Percentiles rank a stretch among this genome's conserved stretches.
Conservation (phyloP, 2,888 invertebrate species). For the Melanophora roralis region DNA sequence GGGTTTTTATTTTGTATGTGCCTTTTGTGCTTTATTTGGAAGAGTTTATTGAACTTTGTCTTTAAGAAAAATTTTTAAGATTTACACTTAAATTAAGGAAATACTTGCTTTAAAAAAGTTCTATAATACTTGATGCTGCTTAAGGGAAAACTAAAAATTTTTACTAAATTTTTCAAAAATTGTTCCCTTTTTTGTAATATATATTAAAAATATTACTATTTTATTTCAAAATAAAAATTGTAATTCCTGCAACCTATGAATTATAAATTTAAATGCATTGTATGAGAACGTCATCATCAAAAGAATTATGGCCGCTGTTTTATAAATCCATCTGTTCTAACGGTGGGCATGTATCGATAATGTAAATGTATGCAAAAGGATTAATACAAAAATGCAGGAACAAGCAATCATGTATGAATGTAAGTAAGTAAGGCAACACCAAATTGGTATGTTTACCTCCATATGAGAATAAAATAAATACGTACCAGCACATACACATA, state of each 20-base stretch:
- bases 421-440: neutral
- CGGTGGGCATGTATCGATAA: constrained; percentile 52
- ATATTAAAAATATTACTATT: too few species aligned
- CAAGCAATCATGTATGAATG: neutral
- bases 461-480: constrained; percentile 36
- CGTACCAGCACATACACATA: neutral
- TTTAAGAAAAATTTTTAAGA: constrained; percentile 8
- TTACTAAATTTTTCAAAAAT: too few species aligned
- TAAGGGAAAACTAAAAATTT: neutral
- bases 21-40: constrained; percentile 1
- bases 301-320: constrained; percentile 45
- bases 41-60: constrained; percentile 56
- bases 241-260: too few species aligned
- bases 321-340: constrained; percentile 52
- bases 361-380: constrained; percentile 53
- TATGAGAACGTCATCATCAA: constrained; percentile 22
- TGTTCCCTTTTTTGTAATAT: too few species aligned
- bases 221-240: too few species aligned
- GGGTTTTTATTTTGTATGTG: constrained; percentile 13
- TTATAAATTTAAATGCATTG: too few species aligned
- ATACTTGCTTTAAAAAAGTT: too few species aligned
- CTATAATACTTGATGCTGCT: neutral
- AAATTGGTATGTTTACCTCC: constrained; percentile 10
- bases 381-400: constrained; percentile 20
- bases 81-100: too few species aligned